Base-by-base conservation (phyloP, 2,888 invertebrate species). In the Drosophila anomelani region DNA sequence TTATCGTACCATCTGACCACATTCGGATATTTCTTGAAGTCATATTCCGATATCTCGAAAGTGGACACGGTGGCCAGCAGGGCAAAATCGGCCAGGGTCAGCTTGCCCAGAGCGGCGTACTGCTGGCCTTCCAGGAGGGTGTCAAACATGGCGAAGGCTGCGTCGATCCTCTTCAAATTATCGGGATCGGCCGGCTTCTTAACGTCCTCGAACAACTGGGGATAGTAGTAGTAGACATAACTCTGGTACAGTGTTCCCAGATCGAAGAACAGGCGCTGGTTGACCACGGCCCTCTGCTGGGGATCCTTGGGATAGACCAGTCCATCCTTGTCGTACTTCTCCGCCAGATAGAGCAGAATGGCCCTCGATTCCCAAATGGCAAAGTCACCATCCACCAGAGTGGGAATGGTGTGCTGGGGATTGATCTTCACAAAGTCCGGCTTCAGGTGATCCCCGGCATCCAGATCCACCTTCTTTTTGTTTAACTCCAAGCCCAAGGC, bases 341-440 rank as follows among this genome's bases (percentile, higher is more conserved):
- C 95, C 13, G 94, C 95, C 87, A 97, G 93, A 92, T 97, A 97
- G 0, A 94, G 93, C 91, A 96, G 94, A 90, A 97, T 97, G 68
- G 96, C 95, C 54, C 96, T 95, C 44, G 97, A 97, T 93, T 97
- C 97, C 94, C 95, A 96, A 61, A 98, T 91, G 26, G 94, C 92
- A 89, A 97, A 95, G 0, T 96, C 97, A 80, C 96, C 95, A 92
- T 97, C 97, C 57, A 96, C 95, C 47, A 98, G 91, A 0, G 96
- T 96, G 3, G 97, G 97, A 66, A 97, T 94, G 29, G 95, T 95
- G 90, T 97, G 97, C 92, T 97, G 96, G 0, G 96, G 96, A 92
- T 96, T 97, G n/a, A 96, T 91, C 93, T 95, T 95, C 20, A 95
- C 4, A 83, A 93, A 96, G 83, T 95, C 96, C 0, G 95, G 95